These are phyloP conservation scores for Bambusicola thoracicus DNA, from an alignment of 2,113 vertebrate species.

Conservation along the genomic window DNA sequence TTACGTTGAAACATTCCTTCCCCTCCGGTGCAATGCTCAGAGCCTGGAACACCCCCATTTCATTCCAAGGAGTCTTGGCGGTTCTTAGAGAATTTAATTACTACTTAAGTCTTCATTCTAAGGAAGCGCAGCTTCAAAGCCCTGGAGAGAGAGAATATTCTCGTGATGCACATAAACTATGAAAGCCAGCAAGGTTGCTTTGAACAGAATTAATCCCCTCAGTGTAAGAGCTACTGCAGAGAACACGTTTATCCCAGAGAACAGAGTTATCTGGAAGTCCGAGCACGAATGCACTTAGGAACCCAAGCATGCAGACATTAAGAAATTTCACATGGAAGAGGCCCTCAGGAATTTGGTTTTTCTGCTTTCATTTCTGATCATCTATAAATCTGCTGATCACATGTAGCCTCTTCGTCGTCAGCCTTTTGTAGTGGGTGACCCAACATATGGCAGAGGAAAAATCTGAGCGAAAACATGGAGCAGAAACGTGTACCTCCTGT, in stretches of 20 bases:
- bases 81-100: slow-evolving; percentile 44
- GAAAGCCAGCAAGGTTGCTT: neutral
- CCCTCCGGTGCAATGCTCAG: slow-evolving; percentile 1
- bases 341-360: slow-evolving; percentile 17
- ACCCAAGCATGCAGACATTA: neutral
- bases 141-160: slow-evolving; percentile 54
- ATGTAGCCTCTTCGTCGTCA: slow-evolving; percentile 17
- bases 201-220: slow-evolving; percentile 18
- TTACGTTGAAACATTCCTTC: slow-evolving; percentile 37
- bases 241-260: neutral
- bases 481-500: slow-evolving; percentile 21
- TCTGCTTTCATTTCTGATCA: slow-evolving; percentile 23
- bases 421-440: slow-evolving; percentile 61
- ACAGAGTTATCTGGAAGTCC: neutral
- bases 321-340: neutral
- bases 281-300: neutral
- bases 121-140: slow-evolving; percentile 60
- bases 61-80: slow-evolving; percentile 42
- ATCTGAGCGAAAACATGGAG: neutral
- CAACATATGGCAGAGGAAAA: slow-evolving; percentile 69
- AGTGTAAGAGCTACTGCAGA: neutral
- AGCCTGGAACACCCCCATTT: slow-evolving; percentile 45
- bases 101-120: slow-evolving; percentile 42
- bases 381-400: slow-evolving; percentile 63
- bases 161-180: slow-evolving; percentile 50